These are phyloP conservation scores for Mellivora capensis DNA, from an alignment of 2,113 vertebrate species.

Conservation along the genomic window DNA sequence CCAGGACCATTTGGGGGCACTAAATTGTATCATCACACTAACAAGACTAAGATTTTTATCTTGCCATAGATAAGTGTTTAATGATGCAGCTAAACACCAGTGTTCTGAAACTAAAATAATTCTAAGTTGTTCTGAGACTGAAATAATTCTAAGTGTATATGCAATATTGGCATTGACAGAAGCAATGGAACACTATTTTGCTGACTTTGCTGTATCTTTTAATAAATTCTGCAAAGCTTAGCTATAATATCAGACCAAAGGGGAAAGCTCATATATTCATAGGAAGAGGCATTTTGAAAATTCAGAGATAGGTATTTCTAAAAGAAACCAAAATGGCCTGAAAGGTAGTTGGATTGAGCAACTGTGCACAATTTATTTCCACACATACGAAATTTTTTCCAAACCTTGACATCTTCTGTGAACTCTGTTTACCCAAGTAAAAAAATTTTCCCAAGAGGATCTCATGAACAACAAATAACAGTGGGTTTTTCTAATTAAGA, in stretches of 20 bases:
- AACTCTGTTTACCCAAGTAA: slow-evolving; percentile 1
- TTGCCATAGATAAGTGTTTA: slow-evolving; percentile 23
- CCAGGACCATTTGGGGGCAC: background rate
- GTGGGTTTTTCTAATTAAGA: background rate
- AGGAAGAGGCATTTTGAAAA: slow-evolving; percentile 61
- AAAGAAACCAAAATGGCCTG: slow-evolving; percentile 28
- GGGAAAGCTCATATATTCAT: background rate
- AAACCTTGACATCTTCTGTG: background rate
- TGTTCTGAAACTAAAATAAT: background rate
- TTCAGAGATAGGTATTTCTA: slow-evolving; percentile 14
- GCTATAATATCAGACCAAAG: slow-evolving; percentile 16
- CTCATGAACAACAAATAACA: background rate
- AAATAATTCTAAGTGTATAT: slow-evolving; percentile 47
- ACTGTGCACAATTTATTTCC: slow-evolving; percentile 34
- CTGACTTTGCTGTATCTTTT: slow-evolving; percentile 67
- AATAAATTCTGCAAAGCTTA: slow-evolving; percentile 68
- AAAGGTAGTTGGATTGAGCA: slow-evolving; percentile 20
- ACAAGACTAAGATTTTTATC: slow-evolving; percentile 36
- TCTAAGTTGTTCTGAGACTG: slow-evolving; percentile 31
- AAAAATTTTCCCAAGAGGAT: background rate
- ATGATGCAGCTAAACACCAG: slow-evolving; percentile 51
- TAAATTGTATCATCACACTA: slow-evolving; percentile 48
- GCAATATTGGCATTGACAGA: slow-evolving; percentile 53
- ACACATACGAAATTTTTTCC: slow-evolving; percentile 17
- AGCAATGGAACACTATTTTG: slow-evolving; percentile 62